Evolutionary conservation across 1,140 invertebrate genomes (phyloP), one percentile per base, ranked within the genome.

Genomic region (Pomacea maculata): DNA sequence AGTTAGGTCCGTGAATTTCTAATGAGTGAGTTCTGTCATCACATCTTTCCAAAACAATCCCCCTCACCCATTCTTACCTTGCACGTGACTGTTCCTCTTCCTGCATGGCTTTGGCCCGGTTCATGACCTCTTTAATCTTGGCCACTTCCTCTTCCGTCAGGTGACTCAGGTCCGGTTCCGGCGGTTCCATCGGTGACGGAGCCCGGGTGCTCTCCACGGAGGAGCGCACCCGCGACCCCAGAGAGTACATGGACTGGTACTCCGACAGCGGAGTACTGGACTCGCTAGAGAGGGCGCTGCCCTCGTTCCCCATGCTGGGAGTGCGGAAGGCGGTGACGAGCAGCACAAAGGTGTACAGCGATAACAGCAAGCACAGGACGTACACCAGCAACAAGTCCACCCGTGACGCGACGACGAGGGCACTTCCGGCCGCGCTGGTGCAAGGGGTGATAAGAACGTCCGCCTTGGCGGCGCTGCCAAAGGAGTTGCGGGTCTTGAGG

Each of bases 81-180:
- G 86, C 86, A 71, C 87, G 70, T n/a, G 78, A 78, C 54, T 90
- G 83, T 73, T 91, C 90, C 74, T 90, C 90, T 70, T 93, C 90
- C 84, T 93, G 87, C 79, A 90, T 85, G 78, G 92, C 91, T 86
- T 93, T 93, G 55, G 94, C 94, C 85, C 93, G 92, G 72, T 93
- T 93, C 92, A 94, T 94, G n/a, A 94, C 94, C 82, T 92, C 93
- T 73, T 93, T 92, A 70, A 94, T 94, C 85, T 94, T 91, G 65
- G 92, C 91, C 75, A 93, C 90, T 86, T 94, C 94, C 83, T 94
- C 94, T 64, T 92, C 93, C 75, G 93, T 94, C 82, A 94, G 87
- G 85, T 94, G 92, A 83, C 93, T 94, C 78, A 94, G 87, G 84
- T 94, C 94, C n/a, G 94, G 91, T 77, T 93, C 93, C 9, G 93